Evolutionary conservation across 1,140 invertebrate genomes (phyloP), one percentile per base, ranked within the genome.

Genomic region (Eueides isabella): DNA sequence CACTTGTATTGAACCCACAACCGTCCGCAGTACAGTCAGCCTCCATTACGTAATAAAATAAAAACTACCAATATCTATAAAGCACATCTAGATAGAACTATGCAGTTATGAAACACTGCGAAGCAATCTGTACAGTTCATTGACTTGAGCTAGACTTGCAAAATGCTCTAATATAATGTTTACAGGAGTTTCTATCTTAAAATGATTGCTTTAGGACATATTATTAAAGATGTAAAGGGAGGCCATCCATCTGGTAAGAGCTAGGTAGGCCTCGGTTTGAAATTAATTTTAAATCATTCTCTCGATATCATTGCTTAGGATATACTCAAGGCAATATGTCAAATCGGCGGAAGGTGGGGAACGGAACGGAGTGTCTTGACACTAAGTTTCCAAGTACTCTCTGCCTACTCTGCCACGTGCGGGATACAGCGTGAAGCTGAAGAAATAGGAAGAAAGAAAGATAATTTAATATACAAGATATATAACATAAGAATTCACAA

Each of bases 131-230:
- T 28, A 41, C 62, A 67, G 74, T 75, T 75, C 74, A 61, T 71
- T 71, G 74, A 75, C 74, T 61, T 38, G 64, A 31, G 44, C 68
- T 67, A 75, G 74, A 75, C 64, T 75, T 75, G 68, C 63, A 67
- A 70, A 74, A 14, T 71, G 74, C 48, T 71, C 61, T 55, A 23
- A 55, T 23, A 26, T 11, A 1, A 23, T 5, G 19, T 66, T 62
- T 64, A 75, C 7, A 55, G 67, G 44, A 75, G 62, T 71, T 71
- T 71, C 63, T 19, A 61, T 63, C 61, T 75, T 75, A 75, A 48
- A n/a, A 2, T 0, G 3, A 30, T 16, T 7, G 67, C 5, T 23
- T 30, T 71, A 67, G 28, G 19, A 33, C 16, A 38, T 31, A 44
- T n/a, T 35, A 71, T 70, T 26, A 26, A 26, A 26, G 2, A n/a